These are phyloP conservation scores for Sinocyclocheilus grahami DNA, from an alignment of 2,113 vertebrate genomes.

Conservation along the genomic window DNA sequence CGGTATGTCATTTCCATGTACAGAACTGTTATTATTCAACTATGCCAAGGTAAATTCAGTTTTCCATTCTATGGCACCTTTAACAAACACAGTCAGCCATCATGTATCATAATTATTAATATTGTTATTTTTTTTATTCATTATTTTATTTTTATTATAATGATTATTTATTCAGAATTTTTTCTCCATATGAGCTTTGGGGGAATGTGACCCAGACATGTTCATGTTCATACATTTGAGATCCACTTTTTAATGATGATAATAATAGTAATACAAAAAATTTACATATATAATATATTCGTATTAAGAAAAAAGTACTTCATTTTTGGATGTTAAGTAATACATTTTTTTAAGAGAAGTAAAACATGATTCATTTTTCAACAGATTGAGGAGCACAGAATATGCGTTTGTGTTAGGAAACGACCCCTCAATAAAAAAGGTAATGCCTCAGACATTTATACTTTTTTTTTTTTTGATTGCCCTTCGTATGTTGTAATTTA, in stretches of 20 bases:
- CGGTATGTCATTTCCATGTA: too few relatives aligned
- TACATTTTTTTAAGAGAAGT: not conserved
- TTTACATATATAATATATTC: not conserved
- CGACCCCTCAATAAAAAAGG: conserved; percentile 98
- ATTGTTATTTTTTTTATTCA: not conserved
- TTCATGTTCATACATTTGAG: not conserved
- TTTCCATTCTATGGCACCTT: too few relatives aligned
- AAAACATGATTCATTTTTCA: conserved; percentile 17
- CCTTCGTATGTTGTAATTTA: not conserved
- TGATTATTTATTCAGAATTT: not conserved
- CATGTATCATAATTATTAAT: not conserved
- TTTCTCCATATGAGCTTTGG: not conserved
- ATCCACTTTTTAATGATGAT: not conserved
- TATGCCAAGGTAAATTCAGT: too few relatives aligned
- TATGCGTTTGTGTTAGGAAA: conserved; percentile 98
- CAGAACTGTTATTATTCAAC: too few relatives aligned
- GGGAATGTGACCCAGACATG: not conserved
- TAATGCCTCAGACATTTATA: conserved; percentile 54
- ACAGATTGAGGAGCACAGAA: conserved; percentile 97
- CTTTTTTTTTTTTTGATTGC: not conserved
- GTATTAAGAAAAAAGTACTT: not conserved
- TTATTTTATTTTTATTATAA: not conserved
- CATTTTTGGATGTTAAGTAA: not conserved
- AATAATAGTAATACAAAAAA: not conserved
- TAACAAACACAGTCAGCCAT: not conserved